phyloP scores from a whole-genome alignment of 1,140 invertebrate species.

The Hirudo medicinalis region DNA sequence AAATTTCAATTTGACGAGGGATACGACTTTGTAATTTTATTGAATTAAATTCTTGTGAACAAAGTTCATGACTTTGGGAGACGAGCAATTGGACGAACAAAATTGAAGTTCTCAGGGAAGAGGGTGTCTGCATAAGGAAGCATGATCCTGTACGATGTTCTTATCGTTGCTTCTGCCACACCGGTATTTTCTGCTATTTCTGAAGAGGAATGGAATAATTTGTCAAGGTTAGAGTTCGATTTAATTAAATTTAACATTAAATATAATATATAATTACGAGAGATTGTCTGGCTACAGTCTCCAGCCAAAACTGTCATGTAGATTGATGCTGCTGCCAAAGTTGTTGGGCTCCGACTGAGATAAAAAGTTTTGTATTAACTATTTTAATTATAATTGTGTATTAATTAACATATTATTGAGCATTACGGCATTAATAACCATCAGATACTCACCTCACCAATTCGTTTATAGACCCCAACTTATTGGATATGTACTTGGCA shows the following conservation, averaged over 20 bases:
- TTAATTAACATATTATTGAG: too few species aligned
- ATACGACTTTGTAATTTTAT: too few species aligned
- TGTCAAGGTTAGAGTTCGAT: not conserved
- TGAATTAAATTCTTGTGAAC: too few species aligned
- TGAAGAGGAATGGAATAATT: slow-evolving; percentile 29
- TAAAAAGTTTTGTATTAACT: slow-evolving; percentile 42
- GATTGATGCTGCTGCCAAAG: slow-evolving; percentile 95
- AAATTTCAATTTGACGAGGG: too few species aligned
- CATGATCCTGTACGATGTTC: slow-evolving; percentile 95
- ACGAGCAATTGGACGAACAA: slow-evolving; percentile 82
- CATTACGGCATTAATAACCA: too few species aligned
- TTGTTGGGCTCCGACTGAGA: slow-evolving; percentile 75
- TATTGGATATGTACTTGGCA: slow-evolving; percentile 88
- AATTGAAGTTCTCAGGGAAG: slow-evolving; percentile 91
- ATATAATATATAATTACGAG: slow-evolving; percentile 39
- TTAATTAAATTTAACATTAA: too few species aligned
- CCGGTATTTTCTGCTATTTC: slow-evolving; percentile 98
- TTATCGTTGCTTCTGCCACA: slow-evolving; percentile 94
- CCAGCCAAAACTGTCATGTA: slow-evolving; percentile 98
- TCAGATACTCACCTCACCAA: too few species aligned
- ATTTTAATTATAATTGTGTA: too few species aligned
- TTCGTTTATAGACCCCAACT: slow-evolving; percentile 33
- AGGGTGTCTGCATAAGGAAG: slow-evolving; percentile 77
- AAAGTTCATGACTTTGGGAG: slow-evolving; percentile 48
- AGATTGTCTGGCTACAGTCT: slow-evolving; percentile 82